A percentile compares a stretch with the other conserved stretches of the same genome.
Evolutionary conservation across 2,888 invertebrate species (phyloP).

Genomic region (Cephus sareptanus): DNA sequence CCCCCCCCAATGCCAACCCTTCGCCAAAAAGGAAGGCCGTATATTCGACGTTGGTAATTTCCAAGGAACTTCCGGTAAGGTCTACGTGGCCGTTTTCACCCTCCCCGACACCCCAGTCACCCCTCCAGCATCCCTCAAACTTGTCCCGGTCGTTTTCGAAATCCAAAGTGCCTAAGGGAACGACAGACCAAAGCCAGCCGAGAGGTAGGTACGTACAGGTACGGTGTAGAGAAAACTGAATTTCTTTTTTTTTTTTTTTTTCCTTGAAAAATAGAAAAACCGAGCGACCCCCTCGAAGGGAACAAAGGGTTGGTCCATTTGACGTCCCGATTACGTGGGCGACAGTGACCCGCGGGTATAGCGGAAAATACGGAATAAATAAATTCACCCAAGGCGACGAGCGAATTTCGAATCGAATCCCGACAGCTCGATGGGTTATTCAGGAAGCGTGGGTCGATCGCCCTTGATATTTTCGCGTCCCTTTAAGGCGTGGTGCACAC

Average conservation of each 20-base stretch:
- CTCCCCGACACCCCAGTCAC: neutral
- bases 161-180: constrained; percentile 42
- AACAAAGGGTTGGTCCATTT: neutral
- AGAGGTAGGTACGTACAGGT: neutral
- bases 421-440: neutral
- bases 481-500: neutral
- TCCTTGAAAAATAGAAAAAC: neutral
- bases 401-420: neutral
- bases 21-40: no score
- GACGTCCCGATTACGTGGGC: neutral
- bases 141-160: constrained; percentile 15
- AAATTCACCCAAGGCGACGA: neutral
- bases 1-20: neutral
- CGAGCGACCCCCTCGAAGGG: neutral
- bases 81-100: neutral
- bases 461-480: neutral
- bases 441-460: neutral
- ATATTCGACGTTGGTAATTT: neutral
- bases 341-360: neutral
- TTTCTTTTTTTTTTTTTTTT: neutral
- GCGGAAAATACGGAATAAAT: neutral
- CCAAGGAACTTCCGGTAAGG: neutral
- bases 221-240: neutral
- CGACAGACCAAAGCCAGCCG: constrained; percentile 22
- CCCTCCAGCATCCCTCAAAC: neutral